phyloP scores from a whole-genome alignment of 2,113 vertebrate species.

The Saguinus midas region DNA sequence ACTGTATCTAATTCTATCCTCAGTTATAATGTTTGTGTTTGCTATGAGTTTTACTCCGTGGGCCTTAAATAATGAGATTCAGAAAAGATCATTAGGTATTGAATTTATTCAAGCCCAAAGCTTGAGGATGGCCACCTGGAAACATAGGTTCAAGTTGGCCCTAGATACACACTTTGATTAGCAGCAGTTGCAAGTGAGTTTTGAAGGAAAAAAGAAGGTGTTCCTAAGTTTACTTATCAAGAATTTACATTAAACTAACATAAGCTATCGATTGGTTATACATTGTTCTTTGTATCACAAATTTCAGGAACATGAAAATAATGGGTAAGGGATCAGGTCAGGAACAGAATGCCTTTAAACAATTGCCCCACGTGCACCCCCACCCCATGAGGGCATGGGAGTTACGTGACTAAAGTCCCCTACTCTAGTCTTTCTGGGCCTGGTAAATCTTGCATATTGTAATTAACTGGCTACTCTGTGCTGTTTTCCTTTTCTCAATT shows the following conservation, averaged over 20 bases:
- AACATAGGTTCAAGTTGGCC: not conserved
- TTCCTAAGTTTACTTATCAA: not conserved
- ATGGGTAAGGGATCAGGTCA: not conserved
- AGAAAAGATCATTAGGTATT: not conserved
- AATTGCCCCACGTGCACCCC: not conserved
- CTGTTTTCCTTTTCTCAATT: not conserved
- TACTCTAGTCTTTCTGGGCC: not conserved
- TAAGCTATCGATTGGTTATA: not conserved
- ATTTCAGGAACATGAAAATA: not conserved
- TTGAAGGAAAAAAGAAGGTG: not conserved
- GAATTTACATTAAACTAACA: not conserved
- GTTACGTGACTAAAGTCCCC: not conserved
- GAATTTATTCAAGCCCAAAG: not conserved
- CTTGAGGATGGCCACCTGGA: not conserved
- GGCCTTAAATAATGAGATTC: not conserved
- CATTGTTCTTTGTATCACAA: not conserved
- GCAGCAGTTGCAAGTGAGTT: not conserved
- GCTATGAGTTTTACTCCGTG: not conserved
- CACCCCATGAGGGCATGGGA: not conserved
- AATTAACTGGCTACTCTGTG: not conserved
- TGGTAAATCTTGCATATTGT: not conserved
- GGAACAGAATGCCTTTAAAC: not conserved
- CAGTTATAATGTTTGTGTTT: constrained; percentile 20
- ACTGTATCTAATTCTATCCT: constrained; percentile 7
- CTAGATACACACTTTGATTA: not conserved